These are phyloP conservation scores for Gracilinanus agilis DNA, from an alignment of 2,113 vertebrate species.

Conservation along the genomic window DNA sequence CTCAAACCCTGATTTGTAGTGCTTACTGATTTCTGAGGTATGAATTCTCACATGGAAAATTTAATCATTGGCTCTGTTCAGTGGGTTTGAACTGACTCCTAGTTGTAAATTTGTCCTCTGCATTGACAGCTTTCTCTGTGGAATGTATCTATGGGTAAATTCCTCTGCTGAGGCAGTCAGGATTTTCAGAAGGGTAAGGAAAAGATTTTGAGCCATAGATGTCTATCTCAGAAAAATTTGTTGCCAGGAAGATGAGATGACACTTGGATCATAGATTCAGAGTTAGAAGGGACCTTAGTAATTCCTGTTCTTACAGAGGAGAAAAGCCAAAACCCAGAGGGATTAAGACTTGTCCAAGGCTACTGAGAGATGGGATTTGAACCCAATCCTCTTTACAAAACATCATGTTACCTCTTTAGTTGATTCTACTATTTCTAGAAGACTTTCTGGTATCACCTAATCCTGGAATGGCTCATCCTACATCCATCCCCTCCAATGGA, in stretches of 20 bases:
- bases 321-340: background rate
- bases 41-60: background rate
- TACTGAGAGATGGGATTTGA: too few species aligned
- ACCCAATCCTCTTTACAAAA: too few species aligned
- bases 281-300: background rate
- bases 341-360: background rate
- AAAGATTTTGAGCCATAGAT: background rate
- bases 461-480: too few species aligned
- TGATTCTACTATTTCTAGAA: too few species aligned
- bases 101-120: constrained; percentile 34
- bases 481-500: too few species aligned
- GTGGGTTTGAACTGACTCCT: background rate
- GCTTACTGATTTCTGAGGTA: background rate
- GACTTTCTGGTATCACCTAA: too few species aligned
- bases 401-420: too few species aligned
- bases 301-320: background rate
- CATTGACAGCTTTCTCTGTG: background rate
- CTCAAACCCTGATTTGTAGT: background rate
- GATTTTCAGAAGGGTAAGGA: background rate
- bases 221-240: background rate
- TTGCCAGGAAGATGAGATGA: background rate
- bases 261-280: background rate
- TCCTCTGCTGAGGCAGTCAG: background rate
- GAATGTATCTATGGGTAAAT: background rate
- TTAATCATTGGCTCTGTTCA: background rate